Percentiles rank a stretch among this genome's conserved stretches.
Evolutionary conservation across 92 coral and sea anemone genomes (phyloP).

Genomic region (Siderastrea siderea): DNA sequence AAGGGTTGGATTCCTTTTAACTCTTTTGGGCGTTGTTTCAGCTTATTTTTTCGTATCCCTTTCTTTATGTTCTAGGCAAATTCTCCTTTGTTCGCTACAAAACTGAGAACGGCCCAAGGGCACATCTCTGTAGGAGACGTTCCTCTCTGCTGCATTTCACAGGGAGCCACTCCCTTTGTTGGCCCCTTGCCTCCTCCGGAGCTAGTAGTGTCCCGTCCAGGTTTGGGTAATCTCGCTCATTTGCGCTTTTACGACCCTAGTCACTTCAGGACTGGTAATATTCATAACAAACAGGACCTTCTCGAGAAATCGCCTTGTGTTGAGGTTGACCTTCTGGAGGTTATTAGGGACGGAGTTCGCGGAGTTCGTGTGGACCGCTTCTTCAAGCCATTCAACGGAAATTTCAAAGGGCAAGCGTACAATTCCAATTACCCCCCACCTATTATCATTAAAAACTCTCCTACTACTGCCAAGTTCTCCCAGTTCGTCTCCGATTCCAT

Average conservation of each 20-base stretch:
- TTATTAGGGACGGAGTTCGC: background rate
- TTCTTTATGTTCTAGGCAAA: background rate
- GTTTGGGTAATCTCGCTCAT: background rate
- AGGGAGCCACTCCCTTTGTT: slow-evolving; percentile 37
- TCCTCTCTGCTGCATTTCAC: slow-evolving; percentile 22
- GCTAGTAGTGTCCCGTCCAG: background rate
- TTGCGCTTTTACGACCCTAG: background rate
- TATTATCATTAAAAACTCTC: background rate
- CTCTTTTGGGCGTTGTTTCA: background rate
- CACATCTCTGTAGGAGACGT: background rate
- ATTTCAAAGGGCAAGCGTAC: background rate
- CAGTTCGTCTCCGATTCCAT: background rate
- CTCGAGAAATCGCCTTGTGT: background rate
- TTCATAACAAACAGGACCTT: background rate
- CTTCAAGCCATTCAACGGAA: background rate
- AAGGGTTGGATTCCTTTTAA: background rate
- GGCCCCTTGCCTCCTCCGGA: slow-evolving; percentile 20
- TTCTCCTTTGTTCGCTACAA: background rate
- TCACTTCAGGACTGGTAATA: slow-evolving; percentile 5
- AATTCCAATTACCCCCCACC: background rate
- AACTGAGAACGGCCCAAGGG: background rate
- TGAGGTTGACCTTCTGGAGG: background rate
- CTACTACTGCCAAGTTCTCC: background rate
- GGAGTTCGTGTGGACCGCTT: background rate
- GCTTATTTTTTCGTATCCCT: background rate